Conservation (phyloP, 1,140 invertebrate species). For the Phortica variegata region DNA sequence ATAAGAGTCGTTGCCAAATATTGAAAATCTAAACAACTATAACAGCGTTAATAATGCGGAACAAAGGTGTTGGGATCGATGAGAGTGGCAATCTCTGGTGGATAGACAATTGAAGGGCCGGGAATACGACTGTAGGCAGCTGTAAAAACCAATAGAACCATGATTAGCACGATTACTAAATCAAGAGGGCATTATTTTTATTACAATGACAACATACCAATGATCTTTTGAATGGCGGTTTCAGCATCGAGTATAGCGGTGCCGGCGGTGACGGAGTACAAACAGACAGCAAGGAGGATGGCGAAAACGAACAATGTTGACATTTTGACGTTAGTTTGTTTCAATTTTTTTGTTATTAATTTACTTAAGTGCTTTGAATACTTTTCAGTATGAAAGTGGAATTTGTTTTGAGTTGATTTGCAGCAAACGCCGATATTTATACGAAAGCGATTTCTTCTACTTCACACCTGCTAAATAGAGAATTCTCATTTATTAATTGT, state of each 20-base stretch:
- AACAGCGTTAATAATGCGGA: constrained; percentile 9
- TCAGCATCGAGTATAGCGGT: constrained; percentile 34
- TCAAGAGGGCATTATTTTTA: not conserved
- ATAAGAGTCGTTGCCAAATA: constrained; percentile 15
- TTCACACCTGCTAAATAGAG: not conserved
- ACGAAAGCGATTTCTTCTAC: constrained; percentile 5
- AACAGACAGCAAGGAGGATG: constrained; percentile 22
- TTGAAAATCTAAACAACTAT: too few species aligned
- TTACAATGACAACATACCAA: constrained; percentile 22
- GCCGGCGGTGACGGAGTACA: constrained; percentile 26
- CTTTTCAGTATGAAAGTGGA: constrained; percentile 13
- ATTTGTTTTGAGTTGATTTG: constrained; percentile 30
- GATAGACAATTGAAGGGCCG: constrained; percentile 33
- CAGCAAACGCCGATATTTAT: constrained; percentile 36
- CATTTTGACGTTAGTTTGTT: constrained; percentile 25
- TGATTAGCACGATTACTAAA: too few species aligned
- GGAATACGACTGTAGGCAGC: constrained; percentile 40
- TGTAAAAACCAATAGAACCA: constrained; percentile 1
- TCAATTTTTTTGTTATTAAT: constrained; percentile 7
- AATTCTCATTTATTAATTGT: not conserved
- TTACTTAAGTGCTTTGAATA: too few species aligned
- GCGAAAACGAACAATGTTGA: constrained; percentile 27
- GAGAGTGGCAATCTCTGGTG: constrained; percentile 33
- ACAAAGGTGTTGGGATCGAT: constrained; percentile 45
- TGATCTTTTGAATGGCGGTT: constrained; percentile 40